Base-by-base conservation (phyloP, 2,113 vertebrate genomes). In the Ptilonorhynchus violaceus region DNA sequence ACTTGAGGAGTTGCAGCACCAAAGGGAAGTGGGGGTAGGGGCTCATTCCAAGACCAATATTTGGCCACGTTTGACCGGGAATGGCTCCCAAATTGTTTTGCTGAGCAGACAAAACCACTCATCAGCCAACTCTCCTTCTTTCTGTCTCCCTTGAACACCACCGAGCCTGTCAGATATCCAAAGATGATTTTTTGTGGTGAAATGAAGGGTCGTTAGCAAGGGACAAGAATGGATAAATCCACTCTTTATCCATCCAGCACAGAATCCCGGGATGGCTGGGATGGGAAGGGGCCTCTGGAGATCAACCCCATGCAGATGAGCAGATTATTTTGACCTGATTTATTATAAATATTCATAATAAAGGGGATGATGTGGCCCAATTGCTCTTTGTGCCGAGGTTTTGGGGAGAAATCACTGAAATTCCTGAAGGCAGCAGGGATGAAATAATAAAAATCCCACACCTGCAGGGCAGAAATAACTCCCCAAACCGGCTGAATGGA, bases 31-130 rank as follows among this genome's bases (percentile, higher is more conserved):
- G 31, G 10, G 27, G 15, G 10, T 7, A 25, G 31, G 35, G 17
- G 3, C 35, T 44, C 8, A 1, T n/a, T 23, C 41, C 2, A 6
- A 30, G 55, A 25, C 9, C 42, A 46, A 4, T 4, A 59, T 60
- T 1, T 68, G 1, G 25, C 19, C 2, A 0, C 7, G 42, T n/a
- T 56, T 52, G n/a, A 23, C 4, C 1, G 2, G 17, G n/a, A 79
- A 68, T 1, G 5, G 13, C 21, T 55, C 49, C 47, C 7, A 3
- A 6, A 4, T 33, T 35, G n/a, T n/a, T 46, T 64, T 35, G 2
- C 20, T 8, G 2, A n/a, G 46, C 24, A 31, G 52, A 50, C 21
- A 50, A 35, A 67, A 50, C 0, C 6, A 2, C 28, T 39, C 28
- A 11, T 4, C 42, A 64, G 7, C 18, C 64, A 80, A 0, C 6